phyloP scores from a whole-genome alignment of 2,113 vertebrate species.

The Hippocampus zosterae region DNA sequence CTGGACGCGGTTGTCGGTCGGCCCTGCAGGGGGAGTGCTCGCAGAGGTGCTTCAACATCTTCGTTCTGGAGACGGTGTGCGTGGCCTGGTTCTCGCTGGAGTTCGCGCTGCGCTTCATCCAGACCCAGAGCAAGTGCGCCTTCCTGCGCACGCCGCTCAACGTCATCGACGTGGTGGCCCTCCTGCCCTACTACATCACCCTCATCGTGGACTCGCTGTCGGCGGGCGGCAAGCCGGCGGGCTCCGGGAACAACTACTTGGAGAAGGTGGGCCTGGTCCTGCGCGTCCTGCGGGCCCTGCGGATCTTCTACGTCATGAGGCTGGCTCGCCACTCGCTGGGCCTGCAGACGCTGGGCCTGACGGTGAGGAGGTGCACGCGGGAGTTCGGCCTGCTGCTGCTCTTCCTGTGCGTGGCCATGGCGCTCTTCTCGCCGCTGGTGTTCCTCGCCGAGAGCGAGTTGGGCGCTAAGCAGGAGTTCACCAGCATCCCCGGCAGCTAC shows the following conservation, averaged over 20 bases:
- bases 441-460: slow-evolving; percentile 91
- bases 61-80: slow-evolving; percentile 92
- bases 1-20: slow-evolving; percentile 1
- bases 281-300: slow-evolving; percentile 85
- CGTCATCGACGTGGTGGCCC: slow-evolving; percentile 89
- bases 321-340: slow-evolving; percentile 90
- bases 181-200: slow-evolving; percentile 92
- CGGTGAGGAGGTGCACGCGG: slow-evolving; percentile 85
- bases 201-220: slow-evolving; percentile 83
- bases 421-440: slow-evolving; percentile 88
- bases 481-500: slow-evolving; percentile 90
- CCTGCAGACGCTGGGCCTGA: slow-evolving; percentile 89
- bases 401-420: slow-evolving; percentile 94
- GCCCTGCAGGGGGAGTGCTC: slow-evolving; percentile 86
- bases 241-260: slow-evolving; percentile 85
- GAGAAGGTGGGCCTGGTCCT: slow-evolving; percentile 89
- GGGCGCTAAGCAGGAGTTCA: slow-evolving; percentile 93
- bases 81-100: slow-evolving; percentile 97
- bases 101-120: slow-evolving; percentile 90
- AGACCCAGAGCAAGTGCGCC: slow-evolving; percentile 86
- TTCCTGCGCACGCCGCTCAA: slow-evolving; percentile 91
- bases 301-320: slow-evolving; percentile 93
- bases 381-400: slow-evolving; percentile 90
- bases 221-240: slow-evolving; percentile 61
- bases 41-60: slow-evolving; percentile 84